phyloP scores from a whole-genome alignment of 2,888 invertebrate genomes.

The Dicyrtoma fusca region DNA sequence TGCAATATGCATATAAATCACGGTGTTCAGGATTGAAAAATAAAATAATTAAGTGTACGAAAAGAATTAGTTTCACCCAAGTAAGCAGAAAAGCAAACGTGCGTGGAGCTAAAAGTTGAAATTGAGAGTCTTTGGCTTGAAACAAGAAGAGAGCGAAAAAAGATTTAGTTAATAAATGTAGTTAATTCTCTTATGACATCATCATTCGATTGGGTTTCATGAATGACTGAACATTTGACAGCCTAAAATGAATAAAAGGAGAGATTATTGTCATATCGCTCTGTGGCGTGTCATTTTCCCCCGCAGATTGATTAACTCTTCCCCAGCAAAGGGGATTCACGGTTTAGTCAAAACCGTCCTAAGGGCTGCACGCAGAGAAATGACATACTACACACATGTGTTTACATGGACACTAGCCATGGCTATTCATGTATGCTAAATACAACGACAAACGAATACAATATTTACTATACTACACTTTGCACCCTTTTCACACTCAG shows the following conservation, averaged over 20 bases:
- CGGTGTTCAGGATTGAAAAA: too few species aligned
- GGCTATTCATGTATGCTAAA: too few species aligned
- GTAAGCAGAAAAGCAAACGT: neutral
- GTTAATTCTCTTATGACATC: slow-evolving; percentile 34
- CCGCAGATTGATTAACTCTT: slow-evolving; percentile 36
- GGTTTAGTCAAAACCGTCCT: neutral
- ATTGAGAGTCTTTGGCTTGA: too few species aligned
- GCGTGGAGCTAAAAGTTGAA: neutral
- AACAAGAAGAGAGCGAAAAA: neutral
- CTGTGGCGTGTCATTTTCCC: slow-evolving; percentile 33
- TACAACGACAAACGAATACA: too few species aligned
- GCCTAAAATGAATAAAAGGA: slow-evolving; percentile 22
- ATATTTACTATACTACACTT: too few species aligned
- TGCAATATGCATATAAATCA: too few species aligned
- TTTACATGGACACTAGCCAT: too few species aligned
- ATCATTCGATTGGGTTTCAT: slow-evolving; percentile 32
- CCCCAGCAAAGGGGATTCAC: slow-evolving; percentile 10
- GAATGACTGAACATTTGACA: slow-evolving; percentile 34
- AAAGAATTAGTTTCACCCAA: neutral
- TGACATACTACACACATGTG: too few species aligned
- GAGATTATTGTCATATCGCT: slow-evolving; percentile 25
- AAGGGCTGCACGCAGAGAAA: too few species aligned
- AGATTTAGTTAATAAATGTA: slow-evolving; percentile 10
- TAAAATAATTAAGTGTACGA: too few species aligned
- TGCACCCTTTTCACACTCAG: too few species aligned